phyloP scores from a whole-genome alignment of 1,140 invertebrate species.

The Pogonomyrmex barbatus region DNA sequence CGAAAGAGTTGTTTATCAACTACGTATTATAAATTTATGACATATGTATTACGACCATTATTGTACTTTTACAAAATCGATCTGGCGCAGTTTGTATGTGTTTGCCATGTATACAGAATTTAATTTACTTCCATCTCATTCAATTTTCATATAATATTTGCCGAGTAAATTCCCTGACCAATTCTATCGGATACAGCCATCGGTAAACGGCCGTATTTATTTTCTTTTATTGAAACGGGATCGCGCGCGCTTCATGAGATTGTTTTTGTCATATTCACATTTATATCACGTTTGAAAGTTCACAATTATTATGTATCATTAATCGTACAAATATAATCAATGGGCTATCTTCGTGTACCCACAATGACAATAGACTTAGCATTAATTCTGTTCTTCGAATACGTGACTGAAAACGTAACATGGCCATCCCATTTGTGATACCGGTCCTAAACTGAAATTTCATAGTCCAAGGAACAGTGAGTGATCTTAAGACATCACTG shows the following conservation, averaged over 20 bases:
- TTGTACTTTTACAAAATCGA: conserved; percentile 56
- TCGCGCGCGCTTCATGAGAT: conserved; percentile 47
- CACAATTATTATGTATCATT: conserved; percentile 32
- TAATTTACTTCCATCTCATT: conserved; percentile 74
- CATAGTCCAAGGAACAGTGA: conserved; percentile 73
- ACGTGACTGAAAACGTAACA: conserved; percentile 25
- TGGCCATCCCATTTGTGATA: conserved; percentile 16
- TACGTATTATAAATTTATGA: conserved; percentile 34
- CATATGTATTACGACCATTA: conserved; percentile 41
- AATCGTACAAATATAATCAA: conserved; percentile 30
- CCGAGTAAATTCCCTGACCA: conserved; percentile 71
- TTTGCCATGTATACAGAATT: conserved; percentile 49
- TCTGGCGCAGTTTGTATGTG: conserved; percentile 17
- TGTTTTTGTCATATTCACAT: conserved; percentile 59
- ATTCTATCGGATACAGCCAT: conserved; percentile 67
- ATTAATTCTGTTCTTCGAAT: conserved; percentile 40
- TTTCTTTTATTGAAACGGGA: conserved; percentile 76
- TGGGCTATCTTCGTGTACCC: neutral
- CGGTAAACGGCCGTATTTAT: conserved; percentile 75
- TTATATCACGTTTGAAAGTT: conserved; percentile 37
- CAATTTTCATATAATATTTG: conserved; percentile 76
- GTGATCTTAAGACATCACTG: conserved; percentile 71
- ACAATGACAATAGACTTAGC: conserved; percentile 11
- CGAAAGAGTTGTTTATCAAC: conserved; percentile 18
- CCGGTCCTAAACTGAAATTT: conserved; percentile 65